A percentile compares a stretch with the other conserved stretches of the same genome.
phyloP scores from a whole-genome alignment of 2,888 invertebrate species.

The Oxyscelio sp. region DNA sequence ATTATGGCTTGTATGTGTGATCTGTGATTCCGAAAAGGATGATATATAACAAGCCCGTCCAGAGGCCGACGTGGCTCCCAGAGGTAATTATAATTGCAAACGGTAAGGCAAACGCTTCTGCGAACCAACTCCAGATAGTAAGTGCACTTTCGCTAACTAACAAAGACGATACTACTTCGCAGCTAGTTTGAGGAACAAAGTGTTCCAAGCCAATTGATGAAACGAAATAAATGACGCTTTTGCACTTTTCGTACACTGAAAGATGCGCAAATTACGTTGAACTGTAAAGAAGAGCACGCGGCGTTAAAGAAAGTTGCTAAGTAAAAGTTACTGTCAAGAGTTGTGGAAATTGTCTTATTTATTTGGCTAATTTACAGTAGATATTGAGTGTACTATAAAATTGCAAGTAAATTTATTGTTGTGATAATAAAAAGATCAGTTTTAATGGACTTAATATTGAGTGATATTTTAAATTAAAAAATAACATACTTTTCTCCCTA shows the following conservation, averaged over 20 bases:
- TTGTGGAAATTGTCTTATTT: too few species aligned
- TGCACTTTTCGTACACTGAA: constrained; percentile 30
- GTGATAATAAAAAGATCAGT: too few species aligned
- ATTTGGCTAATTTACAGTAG: too few species aligned
- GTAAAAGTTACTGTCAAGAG: too few species aligned
- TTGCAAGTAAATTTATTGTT: too few species aligned
- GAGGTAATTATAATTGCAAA: constrained; percentile 66
- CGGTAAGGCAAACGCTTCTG: constrained; percentile 35
- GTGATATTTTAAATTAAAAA: too few species aligned
- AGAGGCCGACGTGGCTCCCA: constrained; percentile 40
- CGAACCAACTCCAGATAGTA: constrained; percentile 40
- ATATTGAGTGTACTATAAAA: too few species aligned
- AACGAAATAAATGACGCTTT: constrained; percentile 59
- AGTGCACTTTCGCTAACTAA: constrained; percentile 62
- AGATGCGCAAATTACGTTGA: constrained; percentile 2
- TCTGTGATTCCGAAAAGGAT: constrained; percentile 32
- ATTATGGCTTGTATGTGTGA: constrained; percentile 1
- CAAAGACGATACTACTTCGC: constrained; percentile 62
- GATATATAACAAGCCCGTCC: constrained; percentile 36
- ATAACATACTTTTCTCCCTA: too few species aligned
- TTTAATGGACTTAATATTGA: too few species aligned
- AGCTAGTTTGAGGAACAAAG: constrained; percentile 46
- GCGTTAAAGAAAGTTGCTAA: constrained; percentile 7
- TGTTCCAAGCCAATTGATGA: constrained; percentile 52
- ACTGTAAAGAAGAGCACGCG: not conserved